phyloP scores from a whole-genome alignment of 2,888 invertebrate genomes.

The Lycaena phlaeas region DNA sequence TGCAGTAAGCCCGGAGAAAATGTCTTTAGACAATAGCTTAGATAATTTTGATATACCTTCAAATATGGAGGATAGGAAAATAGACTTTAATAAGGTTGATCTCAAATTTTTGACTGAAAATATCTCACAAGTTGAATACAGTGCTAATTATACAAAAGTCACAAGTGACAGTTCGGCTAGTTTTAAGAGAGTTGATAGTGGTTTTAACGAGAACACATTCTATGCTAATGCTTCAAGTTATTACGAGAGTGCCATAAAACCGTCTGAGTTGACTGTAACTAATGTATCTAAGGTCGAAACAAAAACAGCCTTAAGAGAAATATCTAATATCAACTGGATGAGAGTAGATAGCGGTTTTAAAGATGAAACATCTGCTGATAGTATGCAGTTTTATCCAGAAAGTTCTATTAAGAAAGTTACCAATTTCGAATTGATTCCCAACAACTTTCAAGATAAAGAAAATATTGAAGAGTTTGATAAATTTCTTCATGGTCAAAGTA shows the following conservation, averaged over 20 bases:
- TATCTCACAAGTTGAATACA: conserved; percentile 40
- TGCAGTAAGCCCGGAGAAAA: conserved; percentile 38
- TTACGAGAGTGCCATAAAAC: conserved; percentile 67
- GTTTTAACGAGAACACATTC: conserved; percentile 59
- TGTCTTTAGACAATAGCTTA: conserved; percentile 59
- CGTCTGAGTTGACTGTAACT: conserved; percentile 59
- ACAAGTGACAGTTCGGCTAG: conserved; percentile 40
- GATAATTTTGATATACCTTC: conserved; percentile 47
- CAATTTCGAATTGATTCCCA: conserved; percentile 39
- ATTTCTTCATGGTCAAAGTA: conserved; percentile 36
- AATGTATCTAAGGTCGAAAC: conserved; percentile 33
- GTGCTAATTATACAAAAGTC: conserved; percentile 33
- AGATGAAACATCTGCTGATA: conserved; percentile 56
- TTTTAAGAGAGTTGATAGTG: conserved; percentile 58
- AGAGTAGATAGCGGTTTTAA: conserved; percentile 64
- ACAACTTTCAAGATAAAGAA: conserved; percentile 48
- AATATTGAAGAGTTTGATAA: conserved; percentile 46
- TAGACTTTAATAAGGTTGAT: conserved; percentile 62
- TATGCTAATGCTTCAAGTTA: conserved; percentile 59
- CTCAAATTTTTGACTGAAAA: conserved; percentile 63
- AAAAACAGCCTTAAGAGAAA: conserved; percentile 49
- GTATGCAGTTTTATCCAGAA: conserved; percentile 48
- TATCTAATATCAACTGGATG: conserved; percentile 62
- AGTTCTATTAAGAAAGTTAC: conserved; percentile 30
- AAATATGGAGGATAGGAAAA: conserved; percentile 51